These are phyloP conservation scores for Drosophila burlai DNA, from an alignment of 1,140 invertebrate species.

Conservation along the genomic window DNA sequence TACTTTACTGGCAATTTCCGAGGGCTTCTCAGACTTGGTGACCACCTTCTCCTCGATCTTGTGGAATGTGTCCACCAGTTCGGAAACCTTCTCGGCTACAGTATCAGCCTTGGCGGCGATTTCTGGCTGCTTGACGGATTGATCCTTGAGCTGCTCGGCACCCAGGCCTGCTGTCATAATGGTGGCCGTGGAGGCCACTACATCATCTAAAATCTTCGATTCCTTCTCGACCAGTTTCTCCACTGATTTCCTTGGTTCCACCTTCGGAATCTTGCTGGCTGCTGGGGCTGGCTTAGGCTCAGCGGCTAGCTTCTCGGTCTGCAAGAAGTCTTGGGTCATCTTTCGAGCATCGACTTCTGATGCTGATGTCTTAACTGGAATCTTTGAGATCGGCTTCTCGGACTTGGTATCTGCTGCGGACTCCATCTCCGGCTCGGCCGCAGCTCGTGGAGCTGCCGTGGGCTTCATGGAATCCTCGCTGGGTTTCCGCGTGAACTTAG, in stretches of 20 bases:
- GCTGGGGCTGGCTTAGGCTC: conserved; percentile 57
- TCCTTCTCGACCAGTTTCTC: conserved; percentile 60
- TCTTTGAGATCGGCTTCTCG: conserved; percentile 67
- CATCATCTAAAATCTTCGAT: conserved; percentile 54
- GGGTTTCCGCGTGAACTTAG: conserved; percentile 61
- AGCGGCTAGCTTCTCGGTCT: conserved; percentile 53
- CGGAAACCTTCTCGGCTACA: conserved; percentile 58
- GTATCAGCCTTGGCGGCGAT: conserved; percentile 60
- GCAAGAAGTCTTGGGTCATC: conserved; percentile 75
- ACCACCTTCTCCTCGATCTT: conserved; percentile 64
- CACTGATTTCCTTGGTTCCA: conserved; percentile 66
- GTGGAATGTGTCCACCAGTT: conserved; percentile 69
- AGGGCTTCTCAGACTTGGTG: conserved; percentile 50
- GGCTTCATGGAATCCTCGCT: conserved; percentile 61
- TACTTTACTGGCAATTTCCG: conserved; percentile 43
- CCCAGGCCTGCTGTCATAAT: conserved; percentile 69
- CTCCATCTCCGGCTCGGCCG: conserved; percentile 56
- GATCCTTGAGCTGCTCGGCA: conserved; percentile 32
- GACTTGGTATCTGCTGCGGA: conserved; percentile 43
- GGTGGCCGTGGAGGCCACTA: conserved; percentile 57
- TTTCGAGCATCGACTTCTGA: conserved; percentile 63
- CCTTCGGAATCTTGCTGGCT: conserved; percentile 73
- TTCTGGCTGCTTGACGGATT: conserved; percentile 35
- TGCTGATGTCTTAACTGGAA: conserved; percentile 60
- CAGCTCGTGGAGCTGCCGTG: conserved; percentile 69